phyloP scores from a whole-genome alignment of 2,888 invertebrate genomes.

The Pyrocoelia pectoralis region DNA sequence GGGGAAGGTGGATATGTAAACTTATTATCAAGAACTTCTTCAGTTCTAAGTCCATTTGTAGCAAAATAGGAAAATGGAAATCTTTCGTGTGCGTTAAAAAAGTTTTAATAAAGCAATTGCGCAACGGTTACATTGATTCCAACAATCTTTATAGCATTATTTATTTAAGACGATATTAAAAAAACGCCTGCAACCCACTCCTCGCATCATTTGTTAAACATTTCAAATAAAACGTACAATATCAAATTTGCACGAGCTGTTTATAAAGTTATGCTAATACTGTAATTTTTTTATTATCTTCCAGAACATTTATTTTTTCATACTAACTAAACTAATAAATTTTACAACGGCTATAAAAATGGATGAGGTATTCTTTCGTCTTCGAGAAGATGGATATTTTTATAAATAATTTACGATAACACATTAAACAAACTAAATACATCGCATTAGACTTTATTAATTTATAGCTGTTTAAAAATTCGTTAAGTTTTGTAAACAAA shows the following conservation, averaged over 20 bases:
- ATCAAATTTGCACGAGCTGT: neutral
- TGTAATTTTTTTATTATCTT: neutral
- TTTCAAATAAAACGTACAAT: neutral
- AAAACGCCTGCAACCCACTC: neutral
- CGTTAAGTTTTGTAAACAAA: constrained; percentile 14
- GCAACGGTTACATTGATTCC: neutral
- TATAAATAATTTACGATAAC: too few relatives aligned
- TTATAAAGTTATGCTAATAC: neutral
- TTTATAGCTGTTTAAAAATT: neutral
- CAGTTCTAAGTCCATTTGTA: too few relatives aligned
- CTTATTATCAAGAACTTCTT: too few relatives aligned
- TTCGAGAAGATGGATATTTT: too few relatives aligned
- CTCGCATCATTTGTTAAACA: neutral
- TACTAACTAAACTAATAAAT: neutral
- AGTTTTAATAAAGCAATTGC: neutral
- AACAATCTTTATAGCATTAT: neutral
- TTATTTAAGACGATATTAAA: neutral
- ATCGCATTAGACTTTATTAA: neutral
- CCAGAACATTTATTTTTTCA: neutral
- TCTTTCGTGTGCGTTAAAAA: neutral
- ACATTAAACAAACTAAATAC: too few relatives aligned
- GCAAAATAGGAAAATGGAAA: too few relatives aligned
- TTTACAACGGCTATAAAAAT: neutral
- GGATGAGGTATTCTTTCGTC: too few relatives aligned
- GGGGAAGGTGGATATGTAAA: too few relatives aligned